A percentile compares a stretch with the other conserved stretches of the same genome.
Evolutionary conservation across 2,113 vertebrate species (phyloP).

Genomic region (Psephotus haematonotus): DNA sequence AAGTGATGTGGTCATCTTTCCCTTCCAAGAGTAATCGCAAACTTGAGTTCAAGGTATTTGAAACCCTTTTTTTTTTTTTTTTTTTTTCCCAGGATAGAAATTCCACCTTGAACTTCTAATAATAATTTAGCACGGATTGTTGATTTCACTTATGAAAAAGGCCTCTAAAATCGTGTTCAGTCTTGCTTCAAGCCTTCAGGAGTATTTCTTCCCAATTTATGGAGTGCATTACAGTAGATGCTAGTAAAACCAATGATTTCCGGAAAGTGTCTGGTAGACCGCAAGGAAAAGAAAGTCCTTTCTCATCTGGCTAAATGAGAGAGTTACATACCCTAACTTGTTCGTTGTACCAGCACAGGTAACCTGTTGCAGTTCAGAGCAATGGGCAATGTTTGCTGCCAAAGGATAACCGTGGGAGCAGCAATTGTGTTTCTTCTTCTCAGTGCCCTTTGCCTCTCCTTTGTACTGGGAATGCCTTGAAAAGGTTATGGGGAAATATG

Average conservation of each 20-base stretch:
- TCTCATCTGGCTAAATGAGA: background rate
- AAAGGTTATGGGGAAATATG: background rate
- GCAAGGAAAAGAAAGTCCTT: slow-evolving; percentile 12
- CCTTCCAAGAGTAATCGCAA: background rate
- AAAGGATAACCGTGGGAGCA: background rate
- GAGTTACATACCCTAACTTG: background rate
- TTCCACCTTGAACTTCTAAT: slow-evolving; percentile 27
- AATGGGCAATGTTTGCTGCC: background rate
- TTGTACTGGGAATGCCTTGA: background rate
- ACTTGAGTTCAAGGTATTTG: background rate
- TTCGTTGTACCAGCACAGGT: background rate
- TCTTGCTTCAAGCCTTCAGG: slow-evolving; percentile 46
- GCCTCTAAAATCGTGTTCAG: slow-evolving; percentile 57
- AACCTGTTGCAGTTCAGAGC: background rate
- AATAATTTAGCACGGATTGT: slow-evolving; percentile 25
- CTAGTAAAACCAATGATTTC: slow-evolving; percentile 57
- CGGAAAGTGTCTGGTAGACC: slow-evolving; percentile 14
- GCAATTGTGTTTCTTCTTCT: background rate
- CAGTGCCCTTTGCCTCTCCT: background rate
- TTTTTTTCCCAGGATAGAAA: background rate
- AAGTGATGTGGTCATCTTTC: background rate
- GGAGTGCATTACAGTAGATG: slow-evolving; percentile 5
- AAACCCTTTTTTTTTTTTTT: background rate
- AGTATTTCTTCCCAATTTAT: slow-evolving; percentile 31
- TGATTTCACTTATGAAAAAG: slow-evolving; percentile 45